Evolutionary conservation across 1,140 invertebrate genomes (phyloP), one percentile per base, ranked within the genome.

Genomic region (Fopius arisanus): DNA sequence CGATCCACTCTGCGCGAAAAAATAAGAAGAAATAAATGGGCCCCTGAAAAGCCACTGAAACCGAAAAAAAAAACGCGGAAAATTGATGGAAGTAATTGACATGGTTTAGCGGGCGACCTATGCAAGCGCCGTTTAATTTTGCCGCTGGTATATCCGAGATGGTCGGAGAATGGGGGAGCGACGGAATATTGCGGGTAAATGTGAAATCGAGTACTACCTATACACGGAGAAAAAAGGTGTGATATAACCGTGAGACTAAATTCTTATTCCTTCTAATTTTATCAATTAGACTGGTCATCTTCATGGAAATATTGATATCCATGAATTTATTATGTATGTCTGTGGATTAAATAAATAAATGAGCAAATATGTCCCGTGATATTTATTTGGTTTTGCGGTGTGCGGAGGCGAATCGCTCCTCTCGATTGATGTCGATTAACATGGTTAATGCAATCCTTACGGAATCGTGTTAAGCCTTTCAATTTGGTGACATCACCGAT

Each of bases 1-100:
- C 43, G 43, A 48, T 48, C 43, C n/a, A 26, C 37, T 37, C n/a
- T 68, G n/a, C n/a, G n/a, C n/a, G 10, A 26, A 28, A 10, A 0
- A 51, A 51, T 16, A 62, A 0, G 26, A 62, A 1, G 28, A 62
- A 62, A 62, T 28, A 62, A 62, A 62, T n/a, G 23, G 10, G 28
- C 16, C n/a, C 33, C 33, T 37, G 43, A 10, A 48, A 19, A 48
- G 43, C 43, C 43, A 65, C 26, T 6, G 29, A 10, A 65, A 1
- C 3, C 19, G 9, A 59, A 51, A 51, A 62, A n/a, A 19, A 33
- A 33, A 29, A 65, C 12, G n/a, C n/a, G 7, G 26, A 29, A 65
- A 65, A 65, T 65, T 65, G n/a, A 65, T 65, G 62, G 29, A 65
- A 65, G 28, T 65, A 65, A 65, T 65, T 65, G 62, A 65, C 62